phyloP scores from a whole-genome alignment of 2,113 vertebrate genomes.

The Synodontis membranacea region DNA sequence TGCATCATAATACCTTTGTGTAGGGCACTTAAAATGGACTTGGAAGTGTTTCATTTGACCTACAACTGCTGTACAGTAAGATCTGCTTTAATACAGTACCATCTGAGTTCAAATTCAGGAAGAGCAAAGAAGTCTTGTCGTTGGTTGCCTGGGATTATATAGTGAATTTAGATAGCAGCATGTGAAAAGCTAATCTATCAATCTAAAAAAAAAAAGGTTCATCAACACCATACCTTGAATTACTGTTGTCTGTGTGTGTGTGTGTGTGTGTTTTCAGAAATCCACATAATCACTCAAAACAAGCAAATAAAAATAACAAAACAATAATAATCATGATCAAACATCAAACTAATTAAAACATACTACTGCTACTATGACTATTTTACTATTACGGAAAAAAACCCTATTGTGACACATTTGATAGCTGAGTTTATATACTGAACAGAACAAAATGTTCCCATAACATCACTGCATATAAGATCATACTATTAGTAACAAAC shows the following conservation, averaged over 20 bases:
- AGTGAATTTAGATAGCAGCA: neutral
- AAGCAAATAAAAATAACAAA: neutral
- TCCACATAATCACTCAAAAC: no score
- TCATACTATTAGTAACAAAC: neutral
- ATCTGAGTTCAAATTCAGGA: neutral
- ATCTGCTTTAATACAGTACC: neutral
- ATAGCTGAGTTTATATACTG: neutral
- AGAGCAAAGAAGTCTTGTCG: neutral
- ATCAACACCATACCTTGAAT: neutral
- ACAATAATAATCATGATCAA: neutral
- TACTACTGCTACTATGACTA: no score
- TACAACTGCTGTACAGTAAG: neutral
- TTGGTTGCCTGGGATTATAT: neutral
- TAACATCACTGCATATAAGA: neutral
- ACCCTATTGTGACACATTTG: neutral
- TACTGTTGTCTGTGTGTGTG: no score
- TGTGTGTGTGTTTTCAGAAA: no score
- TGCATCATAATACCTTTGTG: neutral
- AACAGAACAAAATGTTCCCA: neutral
- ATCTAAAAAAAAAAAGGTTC: neutral
- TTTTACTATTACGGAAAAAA: no score
- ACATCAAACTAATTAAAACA: neutral
- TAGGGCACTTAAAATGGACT: no score
- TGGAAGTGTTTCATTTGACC: neutral
- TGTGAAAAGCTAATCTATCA: no score